Evolutionary conservation across 2,888 invertebrate genomes (phyloP).

Genomic region (Pristionchus maxplancki): DNA sequence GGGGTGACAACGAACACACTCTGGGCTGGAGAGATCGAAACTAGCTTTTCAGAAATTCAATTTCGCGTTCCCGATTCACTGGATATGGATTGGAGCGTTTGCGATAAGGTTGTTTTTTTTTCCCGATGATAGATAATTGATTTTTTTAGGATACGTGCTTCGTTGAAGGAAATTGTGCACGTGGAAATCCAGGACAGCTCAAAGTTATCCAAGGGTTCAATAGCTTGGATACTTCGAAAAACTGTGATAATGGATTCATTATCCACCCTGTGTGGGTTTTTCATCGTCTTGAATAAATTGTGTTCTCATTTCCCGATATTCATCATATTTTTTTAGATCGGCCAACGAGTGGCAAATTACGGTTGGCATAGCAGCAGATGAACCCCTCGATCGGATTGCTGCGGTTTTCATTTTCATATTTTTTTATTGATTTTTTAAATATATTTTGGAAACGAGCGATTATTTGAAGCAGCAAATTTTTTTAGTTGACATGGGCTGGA

Average conservation of each 20-base stretch:
- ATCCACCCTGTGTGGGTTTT: neutral
- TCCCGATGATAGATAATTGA: too few species aligned
- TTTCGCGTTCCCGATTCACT: neutral
- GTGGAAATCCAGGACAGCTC: neutral
- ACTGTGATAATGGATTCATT: neutral
- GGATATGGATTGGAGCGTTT: neutral
- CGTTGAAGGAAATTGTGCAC: neutral
- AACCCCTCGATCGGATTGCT: too few species aligned
- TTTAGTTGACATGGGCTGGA: too few species aligned
- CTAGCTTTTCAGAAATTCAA: neutral
- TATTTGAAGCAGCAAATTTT: too few species aligned
- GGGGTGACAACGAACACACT: neutral
- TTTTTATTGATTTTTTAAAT: neutral
- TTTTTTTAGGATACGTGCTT: neutral
- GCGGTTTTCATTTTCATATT: neutral
- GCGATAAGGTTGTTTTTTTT: neutral
- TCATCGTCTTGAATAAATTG: neutral
- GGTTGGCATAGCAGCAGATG: neutral
- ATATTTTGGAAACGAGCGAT: too few species aligned
- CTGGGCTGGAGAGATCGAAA: neutral
- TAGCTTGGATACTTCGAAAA: neutral
- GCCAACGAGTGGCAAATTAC: neutral
- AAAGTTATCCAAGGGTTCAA: neutral
- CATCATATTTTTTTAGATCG: too few species aligned
- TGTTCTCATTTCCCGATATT: too few species aligned